Evolutionary conservation across 2,888 invertebrate species (phyloP).

Genomic region (Cataglyphis livida): DNA sequence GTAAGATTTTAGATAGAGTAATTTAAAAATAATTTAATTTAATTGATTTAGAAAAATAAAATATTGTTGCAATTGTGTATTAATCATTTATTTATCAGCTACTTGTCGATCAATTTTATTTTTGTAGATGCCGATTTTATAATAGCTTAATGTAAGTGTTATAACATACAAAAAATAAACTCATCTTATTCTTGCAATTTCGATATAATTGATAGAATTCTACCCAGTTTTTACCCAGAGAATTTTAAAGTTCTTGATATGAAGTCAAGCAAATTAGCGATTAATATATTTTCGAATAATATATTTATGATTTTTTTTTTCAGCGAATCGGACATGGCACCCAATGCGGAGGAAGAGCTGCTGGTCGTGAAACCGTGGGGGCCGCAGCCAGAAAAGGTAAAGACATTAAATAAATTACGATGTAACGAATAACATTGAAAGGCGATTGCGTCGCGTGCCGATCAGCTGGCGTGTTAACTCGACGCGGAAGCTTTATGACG

Average conservation of each 20-base stretch:
- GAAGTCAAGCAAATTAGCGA: neutral
- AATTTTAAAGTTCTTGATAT: neutral
- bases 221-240: too few species aligned
- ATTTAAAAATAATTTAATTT: too few species aligned
- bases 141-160: too few species aligned
- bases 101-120: too few species aligned
- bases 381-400: constrained; percentile 83
- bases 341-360: constrained; percentile 84
- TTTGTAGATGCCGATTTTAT: too few species aligned
- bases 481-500: constrained; percentile 35
- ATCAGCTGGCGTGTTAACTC: constrained; percentile 21
- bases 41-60: neutral
- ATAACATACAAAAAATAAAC: too few species aligned
- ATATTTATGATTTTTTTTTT: constrained; percentile 57
- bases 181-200: too few species aligned
- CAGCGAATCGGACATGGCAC: constrained; percentile 85
- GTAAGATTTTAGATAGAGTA: too few species aligned
- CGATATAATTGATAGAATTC: too few species aligned
- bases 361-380: constrained; percentile 82
- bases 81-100: too few species aligned
- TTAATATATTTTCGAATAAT: neutral
- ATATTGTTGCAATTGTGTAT: too few species aligned
- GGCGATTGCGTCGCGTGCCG: constrained; percentile 30
- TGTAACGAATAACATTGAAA: neutral
- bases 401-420: constrained; percentile 14